Base-by-base conservation (phyloP, 1,140 invertebrate species). In the Orius insidiosus region DNA sequence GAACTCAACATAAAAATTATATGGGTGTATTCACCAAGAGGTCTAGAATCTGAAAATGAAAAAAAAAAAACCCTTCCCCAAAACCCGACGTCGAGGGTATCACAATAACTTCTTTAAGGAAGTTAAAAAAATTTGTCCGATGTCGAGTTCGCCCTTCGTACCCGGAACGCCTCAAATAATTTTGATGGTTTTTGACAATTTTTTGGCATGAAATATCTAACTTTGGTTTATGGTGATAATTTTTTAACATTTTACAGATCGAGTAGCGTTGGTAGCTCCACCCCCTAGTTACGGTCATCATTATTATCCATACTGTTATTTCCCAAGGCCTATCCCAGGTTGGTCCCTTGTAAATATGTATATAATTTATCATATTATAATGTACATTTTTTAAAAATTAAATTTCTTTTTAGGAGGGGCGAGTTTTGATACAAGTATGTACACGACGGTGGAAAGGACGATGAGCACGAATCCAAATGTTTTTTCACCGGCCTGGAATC, bases 381-480 rank as follows among this genome's bases (percentile, higher is more conserved):
- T n/a, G 6, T 33, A n/a, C n/a, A 33, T 7, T 10, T 36, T 36
- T 3, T 15, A 5, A 3, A 5, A 36, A 11, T 5, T 36, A 3
- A 10, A 36, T 15, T 36, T 3, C 9, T 40, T 46, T 35, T 36
- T 19, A 47, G 40, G 45, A 47, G 34, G 44, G 40, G 47, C 51
- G 9, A 49, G 47, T 8, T 19, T 57, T 9, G 60, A 61, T 45
- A 53, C 54, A n/a, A 61, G 55, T 48, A 53, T 61, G 46, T 62
- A 62, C 53, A 62, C 59, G 10, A 57, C 59, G n/a, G 52, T 61
- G 32, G 60, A 62, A 46, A 58, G 59, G 19, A 62, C 60, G 4
- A 48, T 60, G 43, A 61, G 60, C 11, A 59, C 53, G 15, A 62
- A 62, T 45, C 60, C 60, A 7, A 62, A 62, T 53, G 60, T 62